Evolutionary conservation across 2,797 vertebrate genomes (phyloP), one percentile per base, ranked within the genome.

Genomic region (Margarornis squamiger): DNA sequence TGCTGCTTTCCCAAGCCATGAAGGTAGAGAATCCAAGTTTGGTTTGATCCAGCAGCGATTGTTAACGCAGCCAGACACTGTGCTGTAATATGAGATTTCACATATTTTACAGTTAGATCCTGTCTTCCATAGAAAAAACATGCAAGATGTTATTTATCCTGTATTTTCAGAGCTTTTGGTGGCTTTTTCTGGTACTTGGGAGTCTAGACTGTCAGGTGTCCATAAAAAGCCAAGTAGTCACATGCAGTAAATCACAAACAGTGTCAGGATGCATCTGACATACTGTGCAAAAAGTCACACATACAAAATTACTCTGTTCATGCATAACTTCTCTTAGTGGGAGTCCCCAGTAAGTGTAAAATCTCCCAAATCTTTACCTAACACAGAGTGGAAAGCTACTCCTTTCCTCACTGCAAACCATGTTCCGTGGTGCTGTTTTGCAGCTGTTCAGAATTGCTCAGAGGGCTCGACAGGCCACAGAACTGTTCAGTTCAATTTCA

Each of bases 311-410:
- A 26, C 32, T 27, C 57, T 80, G 7, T 30, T 73, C 16, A 7
- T 27, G 14, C 23, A 22, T 20, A 30, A 55, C 73, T 70, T 57
- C 21, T 66, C 21, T 70, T 73, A 34, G 14, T 76, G 71, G 30
- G 26, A 48, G 8, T 20, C 11, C 7, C 21, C 19, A 18, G 0
- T 5, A 76, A 62, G 17, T 2, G 1, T 63, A 55, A 14, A 6
- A 36, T 67, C 27, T 80, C 34, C 22, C 18, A 39, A 24, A 62
- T 52, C 15, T 10, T 73, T 80, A 21, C 14, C 7, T 71, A 39
- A 67, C 14, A 4, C 8, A 36, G 48, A 62, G 19, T 29, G 30
- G 45, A 83, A 83, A 52, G 20, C 13, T 86, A 21, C 7, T 45
- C 8, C 13, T 87, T 68, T 79, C n/a, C 49, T 65, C 22, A 21